Conservation (phyloP, 2,888 invertebrate species). For the Panopea generosa region DNA sequence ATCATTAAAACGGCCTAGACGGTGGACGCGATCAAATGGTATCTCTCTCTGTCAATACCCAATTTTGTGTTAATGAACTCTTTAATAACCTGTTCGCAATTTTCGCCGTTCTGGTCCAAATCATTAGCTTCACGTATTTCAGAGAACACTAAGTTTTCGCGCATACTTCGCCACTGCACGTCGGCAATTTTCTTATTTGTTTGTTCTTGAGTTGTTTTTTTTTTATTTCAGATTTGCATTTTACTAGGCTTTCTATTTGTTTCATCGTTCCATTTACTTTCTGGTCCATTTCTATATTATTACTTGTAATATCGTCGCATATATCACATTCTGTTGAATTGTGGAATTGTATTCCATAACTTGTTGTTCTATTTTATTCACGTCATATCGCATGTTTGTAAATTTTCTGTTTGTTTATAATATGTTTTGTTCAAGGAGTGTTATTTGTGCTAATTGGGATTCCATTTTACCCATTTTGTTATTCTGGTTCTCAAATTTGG, state of each 20-base stretch:
- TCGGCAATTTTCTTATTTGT: not conserved
- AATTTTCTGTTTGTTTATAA: too few species aligned
- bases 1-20: not conserved
- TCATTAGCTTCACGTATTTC: not conserved
- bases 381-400: too few species aligned
- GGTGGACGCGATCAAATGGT: conserved; percentile 20
- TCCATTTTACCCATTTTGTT: too few species aligned
- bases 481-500: too few species aligned
- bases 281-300: not conserved
- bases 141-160: conserved; percentile 22
- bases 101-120: not conserved
- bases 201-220: not conserved
- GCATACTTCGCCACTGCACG: conserved; percentile 26
- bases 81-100: conserved; percentile 9
- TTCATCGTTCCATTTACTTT: not conserved
- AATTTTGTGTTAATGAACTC: conserved; percentile 12
- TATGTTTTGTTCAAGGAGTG: too few species aligned
- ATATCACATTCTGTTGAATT: conserved; percentile 15
- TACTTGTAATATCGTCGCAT: conserved; percentile 22
- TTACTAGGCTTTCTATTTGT: not conserved
- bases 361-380: too few species aligned
- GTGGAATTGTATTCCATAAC: too few species aligned
- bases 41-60: conserved; percentile 4
- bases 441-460: too few species aligned
- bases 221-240: not conserved